Evolutionary conservation across 2,888 invertebrate species (phyloP).

Genomic region (Metallyticus violacea): DNA sequence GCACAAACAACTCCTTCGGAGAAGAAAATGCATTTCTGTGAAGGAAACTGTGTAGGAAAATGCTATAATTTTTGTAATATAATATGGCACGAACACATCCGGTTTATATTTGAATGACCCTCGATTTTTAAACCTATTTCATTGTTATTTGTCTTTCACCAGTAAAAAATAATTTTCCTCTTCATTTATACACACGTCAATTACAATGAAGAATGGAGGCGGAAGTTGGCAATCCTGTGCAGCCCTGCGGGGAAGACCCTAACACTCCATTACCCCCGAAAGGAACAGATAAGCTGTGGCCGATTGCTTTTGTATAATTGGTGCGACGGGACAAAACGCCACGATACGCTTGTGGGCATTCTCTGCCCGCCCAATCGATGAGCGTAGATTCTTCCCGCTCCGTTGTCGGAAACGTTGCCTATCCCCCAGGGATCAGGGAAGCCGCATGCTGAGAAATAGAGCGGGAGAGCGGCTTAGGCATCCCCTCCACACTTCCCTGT

Average conservation of each 20-base stretch:
- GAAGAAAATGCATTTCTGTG: too few relatives aligned
- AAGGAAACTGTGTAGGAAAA: too few relatives aligned
- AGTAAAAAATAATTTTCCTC: too few relatives aligned
- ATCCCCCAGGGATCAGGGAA: neutral
- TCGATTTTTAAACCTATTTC: too few relatives aligned
- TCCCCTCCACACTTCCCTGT: neutral
- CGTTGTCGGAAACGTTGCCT: neutral
- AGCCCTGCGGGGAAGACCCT: neutral
- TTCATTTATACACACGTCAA: too few relatives aligned
- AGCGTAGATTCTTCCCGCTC: neutral
- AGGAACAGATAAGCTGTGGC: neutral
- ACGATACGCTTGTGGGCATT: neutral
- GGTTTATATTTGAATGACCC: too few relatives aligned
- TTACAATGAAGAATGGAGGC: too few relatives aligned
- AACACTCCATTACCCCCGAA: neutral
- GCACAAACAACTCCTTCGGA: too few relatives aligned
- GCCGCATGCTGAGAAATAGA: neutral
- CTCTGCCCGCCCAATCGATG: neutral
- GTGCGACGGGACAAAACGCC: neutral
- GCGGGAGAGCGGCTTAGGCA: neutral
- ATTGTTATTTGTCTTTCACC: too few relatives aligned
- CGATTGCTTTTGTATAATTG: slow-evolving; percentile 7
- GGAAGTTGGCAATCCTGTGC: neutral
- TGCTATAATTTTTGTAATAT: too few relatives aligned
- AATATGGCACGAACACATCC: too few relatives aligned